Evolutionary conservation across 2,797 vertebrate species (phyloP).

Genomic region (Tragelaphus oryx): DNA sequence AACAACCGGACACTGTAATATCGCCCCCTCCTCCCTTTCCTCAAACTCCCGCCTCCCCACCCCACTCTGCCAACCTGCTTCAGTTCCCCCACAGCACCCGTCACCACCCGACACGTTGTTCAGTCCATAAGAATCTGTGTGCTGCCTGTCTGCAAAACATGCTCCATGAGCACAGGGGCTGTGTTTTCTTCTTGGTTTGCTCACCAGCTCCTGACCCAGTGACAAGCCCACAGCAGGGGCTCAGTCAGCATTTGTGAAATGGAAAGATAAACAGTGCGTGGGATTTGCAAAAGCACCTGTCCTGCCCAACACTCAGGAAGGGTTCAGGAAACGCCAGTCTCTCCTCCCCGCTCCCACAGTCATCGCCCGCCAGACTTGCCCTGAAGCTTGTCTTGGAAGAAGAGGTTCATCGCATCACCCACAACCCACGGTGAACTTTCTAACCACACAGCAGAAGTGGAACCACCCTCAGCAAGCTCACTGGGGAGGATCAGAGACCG

Average conservation of each 20-base stretch:
- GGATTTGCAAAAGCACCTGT: neutral
- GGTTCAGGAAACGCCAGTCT: neutral
- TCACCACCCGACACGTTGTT: neutral
- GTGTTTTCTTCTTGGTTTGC: neutral
- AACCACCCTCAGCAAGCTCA: neutral
- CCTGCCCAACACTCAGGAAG: neutral
- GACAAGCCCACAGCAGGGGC: neutral
- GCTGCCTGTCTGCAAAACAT: neutral
- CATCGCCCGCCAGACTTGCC: neutral
- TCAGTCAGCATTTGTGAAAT: neutral
- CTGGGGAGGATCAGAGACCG: neutral
- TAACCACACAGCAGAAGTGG: neutral
- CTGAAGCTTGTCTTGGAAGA: neutral
- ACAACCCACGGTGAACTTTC: neutral
- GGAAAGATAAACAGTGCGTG: neutral
- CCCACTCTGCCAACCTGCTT: neutral
- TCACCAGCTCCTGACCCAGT: neutral
- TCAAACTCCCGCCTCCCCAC: accelerated
- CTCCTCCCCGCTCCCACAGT: neutral
- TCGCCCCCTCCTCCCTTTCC: neutral
- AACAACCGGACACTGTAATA: neutral
- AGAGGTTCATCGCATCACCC: neutral
- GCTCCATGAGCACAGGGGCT: neutral
- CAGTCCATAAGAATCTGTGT: neutral
- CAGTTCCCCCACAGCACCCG: neutral